These are phyloP conservation scores for Eurois occulta DNA, from an alignment of 2,888 invertebrate genomes.

Conservation along the genomic window DNA sequence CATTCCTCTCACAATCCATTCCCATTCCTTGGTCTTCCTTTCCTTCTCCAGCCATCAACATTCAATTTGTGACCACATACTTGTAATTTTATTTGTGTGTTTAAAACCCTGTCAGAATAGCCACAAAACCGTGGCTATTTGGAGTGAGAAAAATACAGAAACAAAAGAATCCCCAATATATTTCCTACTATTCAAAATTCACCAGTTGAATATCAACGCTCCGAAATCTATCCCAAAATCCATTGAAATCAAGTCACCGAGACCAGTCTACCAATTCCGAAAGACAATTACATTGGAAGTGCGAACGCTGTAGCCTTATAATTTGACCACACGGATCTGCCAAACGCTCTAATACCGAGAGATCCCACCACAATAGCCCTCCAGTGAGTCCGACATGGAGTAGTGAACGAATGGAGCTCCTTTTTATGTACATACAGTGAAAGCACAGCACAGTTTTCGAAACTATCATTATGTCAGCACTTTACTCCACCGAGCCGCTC, in stretches of 20 bases:
- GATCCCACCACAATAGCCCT: constrained; percentile 52
- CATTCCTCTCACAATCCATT: no score
- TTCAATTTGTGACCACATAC: neutral
- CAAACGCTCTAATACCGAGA: constrained; percentile 43
- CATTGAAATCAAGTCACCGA: constrained; percentile 14
- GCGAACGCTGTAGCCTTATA: constrained; percentile 49
- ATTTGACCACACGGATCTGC: constrained; percentile 54
- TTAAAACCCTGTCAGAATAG: neutral
- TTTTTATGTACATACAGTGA: neutral
- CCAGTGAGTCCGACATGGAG: constrained; percentile 19
- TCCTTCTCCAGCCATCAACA: no score
- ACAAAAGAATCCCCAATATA: neutral
- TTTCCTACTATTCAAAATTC: neutral
- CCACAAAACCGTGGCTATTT: no score
- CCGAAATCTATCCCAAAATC: neutral
- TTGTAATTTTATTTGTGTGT: neutral
- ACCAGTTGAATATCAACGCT: neutral
- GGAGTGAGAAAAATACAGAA: no score
- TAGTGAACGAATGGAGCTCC: constrained; percentile 11
- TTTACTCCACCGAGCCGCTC: neutral
- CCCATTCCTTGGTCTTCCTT: no score
- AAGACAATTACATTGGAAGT: constrained; percentile 52
- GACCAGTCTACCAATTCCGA: constrained; percentile 7
- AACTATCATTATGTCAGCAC: neutral
- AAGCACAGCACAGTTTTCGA: neutral